Conservation (phyloP, 1,140 invertebrate genomes). For the Nymphalis io region DNA sequence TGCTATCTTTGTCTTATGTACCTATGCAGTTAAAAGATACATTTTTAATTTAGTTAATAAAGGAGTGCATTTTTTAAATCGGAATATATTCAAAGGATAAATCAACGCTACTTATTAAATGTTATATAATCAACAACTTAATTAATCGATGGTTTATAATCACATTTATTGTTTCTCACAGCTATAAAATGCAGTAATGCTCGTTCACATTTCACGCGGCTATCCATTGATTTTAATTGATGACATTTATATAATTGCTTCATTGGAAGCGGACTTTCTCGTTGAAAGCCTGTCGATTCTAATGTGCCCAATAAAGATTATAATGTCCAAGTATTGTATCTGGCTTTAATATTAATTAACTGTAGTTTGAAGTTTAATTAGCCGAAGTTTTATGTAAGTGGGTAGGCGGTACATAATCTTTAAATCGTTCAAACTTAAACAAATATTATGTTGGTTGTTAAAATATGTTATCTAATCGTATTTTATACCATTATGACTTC, state of each 20-base stretch:
- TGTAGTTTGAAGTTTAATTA: constrained; percentile 25
- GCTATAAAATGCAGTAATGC: constrained; percentile 61
- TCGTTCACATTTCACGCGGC: constrained; percentile 65
- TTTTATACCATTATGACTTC: constrained; percentile 17
- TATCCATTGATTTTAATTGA: constrained; percentile 70
- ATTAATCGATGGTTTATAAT: constrained; percentile 64
- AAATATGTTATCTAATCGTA: constrained; percentile 26
- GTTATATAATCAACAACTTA: constrained; percentile 39
- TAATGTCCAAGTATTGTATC: constrained; percentile 45
- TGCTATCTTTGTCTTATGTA: no score
- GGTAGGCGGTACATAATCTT: constrained; percentile 25
- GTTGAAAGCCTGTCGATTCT: constrained; percentile 59
- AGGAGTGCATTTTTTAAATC: no score
- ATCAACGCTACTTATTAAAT: constrained; percentile 17
- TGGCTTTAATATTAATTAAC: constrained; percentile 37
- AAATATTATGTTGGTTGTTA: constrained; percentile 22
- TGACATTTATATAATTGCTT: constrained; percentile 72
- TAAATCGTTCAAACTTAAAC: constrained; percentile 31
- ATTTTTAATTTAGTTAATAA: no score
- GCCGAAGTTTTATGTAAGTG: constrained; percentile 30
- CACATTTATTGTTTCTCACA: constrained; percentile 72
- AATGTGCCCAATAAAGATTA: constrained; percentile 62
- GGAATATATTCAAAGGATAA: not conserved
- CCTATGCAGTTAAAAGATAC: no score
- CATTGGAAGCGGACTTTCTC: constrained; percentile 66